A percentile compares a stretch with the other conserved stretches of the same genome.
Evolutionary conservation across 2,888 invertebrate genomes (phyloP).

Genomic region (Stenoptilia bipunctidactyla): DNA sequence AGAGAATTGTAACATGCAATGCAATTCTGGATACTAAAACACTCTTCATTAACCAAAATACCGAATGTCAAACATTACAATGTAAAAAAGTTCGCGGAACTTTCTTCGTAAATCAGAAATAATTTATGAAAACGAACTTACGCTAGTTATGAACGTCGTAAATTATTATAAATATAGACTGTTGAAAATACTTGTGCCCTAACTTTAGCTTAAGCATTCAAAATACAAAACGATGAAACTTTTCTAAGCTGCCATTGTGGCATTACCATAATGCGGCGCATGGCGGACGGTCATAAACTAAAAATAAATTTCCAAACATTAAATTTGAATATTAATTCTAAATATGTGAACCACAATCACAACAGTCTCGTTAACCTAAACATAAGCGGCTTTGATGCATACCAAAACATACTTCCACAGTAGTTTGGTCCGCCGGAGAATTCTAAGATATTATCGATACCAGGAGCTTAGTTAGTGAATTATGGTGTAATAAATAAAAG

Average conservation of each 20-base stretch:
- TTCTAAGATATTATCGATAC: constrained; percentile 58
- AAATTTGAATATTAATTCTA: constrained; percentile 46
- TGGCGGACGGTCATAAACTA: constrained; percentile 18
- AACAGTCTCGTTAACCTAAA: constrained; percentile 44
- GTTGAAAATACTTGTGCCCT: constrained; percentile 16
- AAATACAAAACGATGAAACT: constrained; percentile 21
- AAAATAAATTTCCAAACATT: constrained; percentile 19
- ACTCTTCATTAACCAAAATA: too few relatives aligned
- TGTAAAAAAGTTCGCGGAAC: background rate
- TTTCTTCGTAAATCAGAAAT: constrained; percentile 1
- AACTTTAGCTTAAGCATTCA: constrained; percentile 20
- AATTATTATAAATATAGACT: constrained; percentile 20
- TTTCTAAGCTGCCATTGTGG: constrained; percentile 15
- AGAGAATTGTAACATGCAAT: too few relatives aligned
- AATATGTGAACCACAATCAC: constrained; percentile 43
- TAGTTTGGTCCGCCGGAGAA: constrained; percentile 22
- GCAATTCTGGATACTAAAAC: too few relatives aligned
- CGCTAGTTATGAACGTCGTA: constrained; percentile 5
- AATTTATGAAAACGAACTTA: constrained; percentile 10
- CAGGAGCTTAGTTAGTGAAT: constrained; percentile 61
- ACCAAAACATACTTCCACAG: constrained; percentile 18
- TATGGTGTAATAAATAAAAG: constrained; percentile 63
- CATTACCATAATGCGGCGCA: constrained; percentile 9
- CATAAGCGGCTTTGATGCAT: constrained; percentile 49
- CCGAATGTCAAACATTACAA: background rate